These are phyloP conservation scores for Scyliorhinus canicula DNA, from an alignment of 2,797 vertebrate species.

Conservation along the genomic window DNA sequence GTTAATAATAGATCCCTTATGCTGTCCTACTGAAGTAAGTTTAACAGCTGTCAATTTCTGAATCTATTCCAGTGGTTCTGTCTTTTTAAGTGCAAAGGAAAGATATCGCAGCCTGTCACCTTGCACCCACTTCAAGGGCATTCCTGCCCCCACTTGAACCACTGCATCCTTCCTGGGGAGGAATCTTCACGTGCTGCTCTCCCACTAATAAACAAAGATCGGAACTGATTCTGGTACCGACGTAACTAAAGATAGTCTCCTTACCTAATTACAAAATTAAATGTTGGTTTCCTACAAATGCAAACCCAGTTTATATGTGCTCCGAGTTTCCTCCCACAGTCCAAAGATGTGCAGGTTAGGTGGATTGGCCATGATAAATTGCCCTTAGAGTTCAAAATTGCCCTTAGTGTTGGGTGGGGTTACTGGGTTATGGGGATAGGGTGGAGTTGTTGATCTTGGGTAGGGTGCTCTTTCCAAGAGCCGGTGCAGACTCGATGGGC, in stretches of 20 bases:
- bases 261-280: not conserved
- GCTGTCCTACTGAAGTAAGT: not conserved
- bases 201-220: not conserved
- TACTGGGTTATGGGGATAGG: too few species aligned
- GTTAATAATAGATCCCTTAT: not conserved
- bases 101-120: not conserved
- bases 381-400: too few species aligned
- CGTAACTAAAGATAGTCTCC: not conserved
- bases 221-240: not conserved
- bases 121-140: not conserved
- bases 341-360: too few species aligned
- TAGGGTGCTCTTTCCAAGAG: too few species aligned
- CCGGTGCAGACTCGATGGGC: too few species aligned
- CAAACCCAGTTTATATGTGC: too few species aligned
- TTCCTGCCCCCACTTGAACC: not conserved
- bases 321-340: too few species aligned
- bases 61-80: not conserved
- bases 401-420: too few species aligned
- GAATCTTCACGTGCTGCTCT: not conserved
- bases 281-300: too few species aligned
- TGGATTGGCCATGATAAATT: too few species aligned
- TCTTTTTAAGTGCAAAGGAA: not conserved
- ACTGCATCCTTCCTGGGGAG: too few species aligned
- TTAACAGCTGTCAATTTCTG: not conserved
- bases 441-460: too few species aligned